Percentiles rank a stretch among this genome's conserved stretches.
phyloP scores from a whole-genome alignment of 1,140 invertebrate species.

The Chelonus insularis region DNA sequence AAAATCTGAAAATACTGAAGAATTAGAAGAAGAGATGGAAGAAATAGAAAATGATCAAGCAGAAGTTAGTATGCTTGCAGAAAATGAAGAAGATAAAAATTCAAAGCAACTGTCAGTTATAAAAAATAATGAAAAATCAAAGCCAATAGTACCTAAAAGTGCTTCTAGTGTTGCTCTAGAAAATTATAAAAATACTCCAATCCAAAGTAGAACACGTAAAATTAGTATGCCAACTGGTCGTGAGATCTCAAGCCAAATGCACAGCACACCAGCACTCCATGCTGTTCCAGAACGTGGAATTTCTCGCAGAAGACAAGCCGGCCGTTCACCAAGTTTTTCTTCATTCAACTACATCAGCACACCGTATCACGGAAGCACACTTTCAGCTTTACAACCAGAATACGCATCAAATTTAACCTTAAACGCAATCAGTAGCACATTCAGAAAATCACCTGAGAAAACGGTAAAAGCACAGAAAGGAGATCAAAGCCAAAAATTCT shows the following conservation, averaged over 20 bases:
- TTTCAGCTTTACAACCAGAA: conserved; percentile 77
- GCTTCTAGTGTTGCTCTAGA: conserved; percentile 63
- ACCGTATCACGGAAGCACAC: conserved; percentile 79
- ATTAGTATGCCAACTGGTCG: conserved; percentile 60
- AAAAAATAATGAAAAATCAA: conserved; percentile 1
- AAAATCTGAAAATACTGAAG: conserved; percentile 48
- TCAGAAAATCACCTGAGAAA: conserved; percentile 51
- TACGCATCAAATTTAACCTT: conserved; percentile 76
- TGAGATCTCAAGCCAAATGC: conserved; percentile 61
- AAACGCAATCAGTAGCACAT: conserved; percentile 66
- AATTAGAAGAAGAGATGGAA: conserved; percentile 51
- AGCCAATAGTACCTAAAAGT: conserved; percentile 54
- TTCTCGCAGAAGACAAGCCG: conserved; percentile 54
- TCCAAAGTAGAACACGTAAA: conserved; percentile 59
- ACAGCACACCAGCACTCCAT: conserved; percentile 64
- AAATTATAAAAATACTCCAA: conserved; percentile 56
- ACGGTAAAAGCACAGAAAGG: conserved; percentile 38
- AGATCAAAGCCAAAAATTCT: conserved; percentile 66
- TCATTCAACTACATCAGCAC: conserved; percentile 83
- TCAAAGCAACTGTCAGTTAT: conserved; percentile 23
- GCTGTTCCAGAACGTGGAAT: conserved; percentile 61
- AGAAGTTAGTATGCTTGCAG: neutral
- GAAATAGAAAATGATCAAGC: conserved; percentile 25
- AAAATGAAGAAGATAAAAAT: conserved; percentile 37
- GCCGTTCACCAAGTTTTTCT: conserved; percentile 73